Evolutionary conservation across 2,888 invertebrate species (phyloP), one percentile per base, ranked within the genome.

Genomic region (Chesias legatella): DNA sequence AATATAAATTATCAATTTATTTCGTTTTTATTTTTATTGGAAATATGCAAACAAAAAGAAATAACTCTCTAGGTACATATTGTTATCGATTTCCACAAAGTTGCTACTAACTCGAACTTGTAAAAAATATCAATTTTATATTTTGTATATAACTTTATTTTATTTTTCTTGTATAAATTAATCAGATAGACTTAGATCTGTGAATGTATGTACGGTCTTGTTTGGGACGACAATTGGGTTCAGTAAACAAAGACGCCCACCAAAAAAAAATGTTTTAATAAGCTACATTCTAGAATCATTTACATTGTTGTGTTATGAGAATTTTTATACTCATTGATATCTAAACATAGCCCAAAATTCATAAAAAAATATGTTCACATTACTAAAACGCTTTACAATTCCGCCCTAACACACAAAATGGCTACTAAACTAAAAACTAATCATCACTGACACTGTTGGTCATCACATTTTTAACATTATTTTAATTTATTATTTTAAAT

Each of bases 161-260:
- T 77, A 73, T 78, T 79, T 78, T 76, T 80, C 74, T 73, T 84
- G 78, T 81, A 80, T 75, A 83, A 81, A 79, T 69, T 76, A 79
- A 79, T 80, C 73, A 79, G 70, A 78, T 81, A 81, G 73, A 71
- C 63, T 53, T 78, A 79, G 74, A 81, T 77, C 78, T 79, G 76
- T 73, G 73, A 59, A 70, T 67, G 64, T 69, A 65, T 43, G 39
- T 36, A 41, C 47, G 47, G 33, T 47, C 33, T 33, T 28, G 45
- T 43, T 35, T 35, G 10, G 32, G 43, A 39, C 46, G 42, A 25
- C 38, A 49, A 53, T 54, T 59, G 68, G 72, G 67, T 64, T 60
- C 49, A 31, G 37, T 43, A 63, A 56, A 58, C 46, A 60, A 55
- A 31, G 38, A 52, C 36, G 50, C 65, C 74, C 76, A 73, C 73